A percentile compares a stretch with the other conserved stretches of the same genome.
Evolutionary conservation across 1,140 invertebrate species (phyloP).

Genomic region (Stegodyphus dumicola): DNA sequence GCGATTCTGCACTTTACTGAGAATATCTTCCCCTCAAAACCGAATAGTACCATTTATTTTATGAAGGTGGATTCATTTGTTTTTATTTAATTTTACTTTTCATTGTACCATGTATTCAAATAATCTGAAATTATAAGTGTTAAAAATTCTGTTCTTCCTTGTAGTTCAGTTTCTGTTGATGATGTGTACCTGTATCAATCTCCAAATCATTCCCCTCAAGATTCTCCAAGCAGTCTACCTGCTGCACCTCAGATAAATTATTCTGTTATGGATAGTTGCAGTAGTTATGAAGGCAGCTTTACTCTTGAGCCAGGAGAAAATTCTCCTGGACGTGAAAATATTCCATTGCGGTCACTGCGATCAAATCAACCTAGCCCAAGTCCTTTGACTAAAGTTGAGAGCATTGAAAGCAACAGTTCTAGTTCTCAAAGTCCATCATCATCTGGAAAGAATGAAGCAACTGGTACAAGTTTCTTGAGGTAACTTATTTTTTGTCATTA

Average conservation of each 20-base stretch:
- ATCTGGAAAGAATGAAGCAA: slow-evolving; percentile 33
- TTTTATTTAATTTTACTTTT: too few relatives aligned
- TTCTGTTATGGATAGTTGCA: slow-evolving; percentile 47
- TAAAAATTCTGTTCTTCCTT: slow-evolving; percentile 4
- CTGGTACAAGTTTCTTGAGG: slow-evolving; percentile 42
- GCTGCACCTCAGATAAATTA: slow-evolving; percentile 41
- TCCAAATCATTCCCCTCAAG: slow-evolving; percentile 25
- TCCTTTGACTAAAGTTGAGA: slow-evolving; percentile 45
- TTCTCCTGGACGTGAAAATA: slow-evolving; percentile 27
- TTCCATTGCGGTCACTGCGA: slow-evolving; percentile 36
- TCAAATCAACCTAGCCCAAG: slow-evolving; percentile 31
- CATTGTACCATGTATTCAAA: too few relatives aligned
- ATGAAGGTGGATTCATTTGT: too few relatives aligned
- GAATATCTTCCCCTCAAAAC: too few relatives aligned
- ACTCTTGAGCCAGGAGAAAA: slow-evolving; percentile 11
- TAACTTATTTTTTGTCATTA: neutral
- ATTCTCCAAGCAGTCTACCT: slow-evolving; percentile 2
- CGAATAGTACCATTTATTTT: too few relatives aligned
- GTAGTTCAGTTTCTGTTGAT: slow-evolving; percentile 60
- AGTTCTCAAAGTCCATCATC: slow-evolving; percentile 10
- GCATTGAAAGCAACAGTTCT: slow-evolving; percentile 28
- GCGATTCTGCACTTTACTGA: too few relatives aligned
- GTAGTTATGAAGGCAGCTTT: slow-evolving; percentile 54
- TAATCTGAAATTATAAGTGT: neutral
- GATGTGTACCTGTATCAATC: slow-evolving; percentile 59